These are phyloP conservation scores for Stegodyphus mimosarum DNA, from an alignment of 1,140 invertebrate genomes.

Conservation along the genomic window DNA sequence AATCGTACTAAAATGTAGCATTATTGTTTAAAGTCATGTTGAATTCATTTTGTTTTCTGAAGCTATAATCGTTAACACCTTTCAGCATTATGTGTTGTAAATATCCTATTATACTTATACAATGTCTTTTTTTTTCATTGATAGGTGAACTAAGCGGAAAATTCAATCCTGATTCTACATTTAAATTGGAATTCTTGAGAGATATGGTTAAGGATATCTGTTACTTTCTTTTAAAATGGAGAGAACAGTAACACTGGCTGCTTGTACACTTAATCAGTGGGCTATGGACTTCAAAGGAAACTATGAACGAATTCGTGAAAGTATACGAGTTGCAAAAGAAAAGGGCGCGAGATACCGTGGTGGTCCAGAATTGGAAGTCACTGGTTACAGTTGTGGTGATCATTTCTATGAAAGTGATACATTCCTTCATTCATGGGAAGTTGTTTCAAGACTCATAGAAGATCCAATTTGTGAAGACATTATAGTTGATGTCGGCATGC, in stretches of 20 bases:
- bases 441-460: constrained; percentile 82
- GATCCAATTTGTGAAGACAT: constrained; percentile 87
- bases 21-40: no score
- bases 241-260: constrained; percentile 74
- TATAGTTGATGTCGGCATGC: constrained; percentile 96
- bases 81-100: no score
- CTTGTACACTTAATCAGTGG: constrained; percentile 96
- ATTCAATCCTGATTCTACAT: no score
- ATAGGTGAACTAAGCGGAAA: no score
- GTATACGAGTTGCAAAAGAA: constrained; percentile 85
- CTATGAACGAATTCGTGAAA: constrained; percentile 87
- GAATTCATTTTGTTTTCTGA: no score
- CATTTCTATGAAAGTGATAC: constrained; percentile 98
- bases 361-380: constrained; percentile 95
- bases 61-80: no score
- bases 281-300: constrained; percentile 98
- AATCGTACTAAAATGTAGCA: no score
- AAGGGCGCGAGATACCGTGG: constrained; percentile 88
- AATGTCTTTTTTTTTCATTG: no score
- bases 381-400: constrained; percentile 98
- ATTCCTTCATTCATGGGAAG: constrained; percentile 96
- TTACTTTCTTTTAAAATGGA: no score
- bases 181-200: no score
- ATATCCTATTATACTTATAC: no score
- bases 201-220: no score